These are phyloP conservation scores for Myotis pilosus DNA, from an alignment of 2,797 vertebrate species.

Conservation along the genomic window DNA sequence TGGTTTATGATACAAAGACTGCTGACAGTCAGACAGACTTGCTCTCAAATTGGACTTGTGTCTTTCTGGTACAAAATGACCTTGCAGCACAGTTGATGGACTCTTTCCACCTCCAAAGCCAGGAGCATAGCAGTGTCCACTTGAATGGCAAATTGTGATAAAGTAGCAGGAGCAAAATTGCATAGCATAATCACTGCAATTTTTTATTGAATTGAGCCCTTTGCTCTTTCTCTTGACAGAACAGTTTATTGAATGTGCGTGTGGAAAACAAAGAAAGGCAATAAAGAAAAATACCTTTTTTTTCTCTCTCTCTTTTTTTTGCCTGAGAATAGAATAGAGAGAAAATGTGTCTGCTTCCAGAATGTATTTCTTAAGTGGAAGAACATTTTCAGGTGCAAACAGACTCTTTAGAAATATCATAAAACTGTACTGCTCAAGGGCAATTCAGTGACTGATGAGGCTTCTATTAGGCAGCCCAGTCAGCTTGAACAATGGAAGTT, in stretches of 20 bases:
- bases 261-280: constrained; percentile 61
- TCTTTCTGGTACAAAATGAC: constrained; percentile 20
- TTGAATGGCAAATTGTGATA: constrained; percentile 77
- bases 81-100: constrained; percentile 25
- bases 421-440: constrained; percentile 76
- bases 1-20: constrained; percentile 6
- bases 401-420: constrained; percentile 70
- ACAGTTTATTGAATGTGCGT: constrained; percentile 43
- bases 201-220: constrained; percentile 70
- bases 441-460: constrained; percentile 75
- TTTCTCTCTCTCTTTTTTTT: neutral
- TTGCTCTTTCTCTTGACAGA: constrained; percentile 67
- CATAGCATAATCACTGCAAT: constrained; percentile 71
- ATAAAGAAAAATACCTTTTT: constrained; percentile 56
- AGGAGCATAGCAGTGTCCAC: constrained; percentile 58
- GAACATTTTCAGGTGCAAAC: constrained; percentile 72
- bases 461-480: constrained; percentile 60
- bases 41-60: neutral
- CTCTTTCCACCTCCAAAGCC: neutral
- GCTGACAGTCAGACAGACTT: neutral
- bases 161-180: constrained; percentile 54
- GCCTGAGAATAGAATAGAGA: constrained; percentile 5
- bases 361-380: constrained; percentile 69
- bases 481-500: constrained; percentile 72
- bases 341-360: constrained; percentile 63